Evolutionary conservation across 2,797 vertebrate species (phyloP).

Genomic region (Tadarida brasiliensis): DNA sequence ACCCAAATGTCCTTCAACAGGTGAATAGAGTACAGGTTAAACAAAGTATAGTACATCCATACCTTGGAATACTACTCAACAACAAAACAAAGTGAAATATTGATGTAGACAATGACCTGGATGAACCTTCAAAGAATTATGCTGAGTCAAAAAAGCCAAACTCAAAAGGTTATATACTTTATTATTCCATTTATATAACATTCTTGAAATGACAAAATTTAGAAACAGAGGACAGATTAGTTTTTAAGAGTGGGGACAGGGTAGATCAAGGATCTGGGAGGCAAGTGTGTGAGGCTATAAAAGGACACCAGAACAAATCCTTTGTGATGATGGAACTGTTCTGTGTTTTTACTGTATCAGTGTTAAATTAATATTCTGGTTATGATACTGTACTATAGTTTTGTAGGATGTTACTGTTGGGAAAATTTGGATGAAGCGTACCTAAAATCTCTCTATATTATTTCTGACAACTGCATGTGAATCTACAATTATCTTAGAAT

Average conservation of each 20-base stretch:
- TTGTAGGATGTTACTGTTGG: not conserved
- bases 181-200: not conserved
- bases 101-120: not conserved
- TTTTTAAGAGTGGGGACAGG: not conserved
- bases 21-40: not conserved
- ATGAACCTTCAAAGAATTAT: not conserved
- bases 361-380: not conserved
- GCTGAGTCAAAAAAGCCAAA: not conserved
- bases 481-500: not conserved
- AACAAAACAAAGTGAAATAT: not conserved
- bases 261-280: not conserved
- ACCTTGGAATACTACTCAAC: not conserved
- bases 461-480: not conserved
- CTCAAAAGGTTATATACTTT: not conserved
- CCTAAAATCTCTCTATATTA: not conserved
- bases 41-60: not conserved
- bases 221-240: not conserved
- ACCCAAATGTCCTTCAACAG: not conserved
- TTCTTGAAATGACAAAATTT: constrained; percentile 1
- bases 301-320: not conserved
- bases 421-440: not conserved
- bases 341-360: not conserved
- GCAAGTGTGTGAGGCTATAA: not conserved
- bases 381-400: not conserved
- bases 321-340: not conserved